Evolutionary conservation across 1,140 invertebrate species (phyloP).

Genomic region (Drosophila elegans): DNA sequence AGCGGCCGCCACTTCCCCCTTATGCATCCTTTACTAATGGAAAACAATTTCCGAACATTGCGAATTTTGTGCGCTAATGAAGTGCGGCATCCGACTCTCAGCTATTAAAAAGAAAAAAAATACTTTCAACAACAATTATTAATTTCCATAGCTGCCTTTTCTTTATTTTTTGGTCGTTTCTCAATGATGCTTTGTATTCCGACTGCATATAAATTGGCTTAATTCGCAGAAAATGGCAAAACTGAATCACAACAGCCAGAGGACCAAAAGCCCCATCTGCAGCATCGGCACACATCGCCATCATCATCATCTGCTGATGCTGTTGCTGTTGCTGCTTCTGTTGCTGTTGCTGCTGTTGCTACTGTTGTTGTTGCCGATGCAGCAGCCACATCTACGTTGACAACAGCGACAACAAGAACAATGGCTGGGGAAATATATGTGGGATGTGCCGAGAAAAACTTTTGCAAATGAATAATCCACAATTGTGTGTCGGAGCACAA

Average conservation of each 20-base stretch:
- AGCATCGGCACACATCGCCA: constrained; percentile 34
- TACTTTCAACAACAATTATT: constrained; percentile 60
- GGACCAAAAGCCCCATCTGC: constrained; percentile 20
- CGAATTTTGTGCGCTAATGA: constrained; percentile 70
- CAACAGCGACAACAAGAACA: constrained; percentile 43
- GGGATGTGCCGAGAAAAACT: constrained; percentile 55
- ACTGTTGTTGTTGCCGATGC: constrained; percentile 12
- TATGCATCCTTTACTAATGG: constrained; percentile 41
- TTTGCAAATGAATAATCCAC: constrained; percentile 75
- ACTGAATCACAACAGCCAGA: constrained; percentile 42
- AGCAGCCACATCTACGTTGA: constrained; percentile 37
- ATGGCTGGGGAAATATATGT: constrained; percentile 33
- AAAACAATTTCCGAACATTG: constrained; percentile 65
- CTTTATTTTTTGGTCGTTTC: constrained; percentile 29
- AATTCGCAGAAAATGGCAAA: constrained; percentile 78
- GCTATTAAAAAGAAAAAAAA: constrained; percentile 56
- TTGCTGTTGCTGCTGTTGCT: constrained; percentile 12
- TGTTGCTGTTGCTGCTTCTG: constrained; percentile 11
- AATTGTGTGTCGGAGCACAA: constrained; percentile 73
- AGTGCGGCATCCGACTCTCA: constrained; percentile 38
- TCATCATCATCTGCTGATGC: constrained; percentile 32
- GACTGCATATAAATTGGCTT: constrained; percentile 75
- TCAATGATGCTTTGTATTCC: constrained; percentile 41
- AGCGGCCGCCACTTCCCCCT: constrained; percentile 36
- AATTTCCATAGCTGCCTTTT: constrained; percentile 57